These are phyloP conservation scores for Nansenia antarctica DNA, from an alignment of 2,113 vertebrate species.

Conservation along the genomic window DNA sequence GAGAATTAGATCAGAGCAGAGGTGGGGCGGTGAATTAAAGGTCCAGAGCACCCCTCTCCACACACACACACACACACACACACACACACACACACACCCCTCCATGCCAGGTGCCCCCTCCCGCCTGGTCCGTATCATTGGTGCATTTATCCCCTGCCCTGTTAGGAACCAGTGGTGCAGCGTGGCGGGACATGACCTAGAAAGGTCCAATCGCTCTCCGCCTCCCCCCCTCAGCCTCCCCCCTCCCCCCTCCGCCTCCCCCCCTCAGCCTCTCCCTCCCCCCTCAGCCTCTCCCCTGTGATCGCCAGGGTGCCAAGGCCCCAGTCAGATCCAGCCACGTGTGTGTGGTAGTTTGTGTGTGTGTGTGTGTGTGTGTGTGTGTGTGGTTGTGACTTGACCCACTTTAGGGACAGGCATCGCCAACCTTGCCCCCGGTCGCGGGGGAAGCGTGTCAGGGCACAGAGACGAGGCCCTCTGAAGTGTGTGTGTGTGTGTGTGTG, in stretches of 20 bases:
- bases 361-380: slow-evolving; percentile 10
- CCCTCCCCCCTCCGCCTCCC: slow-evolving; percentile 71
- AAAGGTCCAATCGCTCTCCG: slow-evolving; percentile 76
- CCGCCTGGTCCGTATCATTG: slow-evolving; percentile 1
- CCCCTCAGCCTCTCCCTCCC: slow-evolving; percentile 74
- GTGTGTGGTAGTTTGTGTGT: slow-evolving; percentile 29
- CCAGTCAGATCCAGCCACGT: slow-evolving; percentile 52
- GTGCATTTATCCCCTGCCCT: slow-evolving; percentile 33
- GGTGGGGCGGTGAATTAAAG: slow-evolving; percentile 38
- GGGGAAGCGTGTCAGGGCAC: no score
- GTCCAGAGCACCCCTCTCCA: no score
- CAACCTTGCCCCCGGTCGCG: no score
- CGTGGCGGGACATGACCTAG: slow-evolving; percentile 80
- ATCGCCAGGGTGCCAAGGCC: slow-evolving; percentile 71
- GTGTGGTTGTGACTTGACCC: neutral
- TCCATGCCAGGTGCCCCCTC: no score
- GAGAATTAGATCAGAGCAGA: neutral
- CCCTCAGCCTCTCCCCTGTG: no score
- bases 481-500: slow-evolving; percentile 5
- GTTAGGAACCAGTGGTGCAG: slow-evolving; percentile 72
- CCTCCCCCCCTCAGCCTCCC: slow-evolving; percentile 73
- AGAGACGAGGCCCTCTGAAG: no score
- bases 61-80: no score
- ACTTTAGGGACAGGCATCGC: no score
- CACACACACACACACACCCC: no score